phyloP scores from a whole-genome alignment of 1,140 invertebrate species.

The Watersipora subatra region DNA sequence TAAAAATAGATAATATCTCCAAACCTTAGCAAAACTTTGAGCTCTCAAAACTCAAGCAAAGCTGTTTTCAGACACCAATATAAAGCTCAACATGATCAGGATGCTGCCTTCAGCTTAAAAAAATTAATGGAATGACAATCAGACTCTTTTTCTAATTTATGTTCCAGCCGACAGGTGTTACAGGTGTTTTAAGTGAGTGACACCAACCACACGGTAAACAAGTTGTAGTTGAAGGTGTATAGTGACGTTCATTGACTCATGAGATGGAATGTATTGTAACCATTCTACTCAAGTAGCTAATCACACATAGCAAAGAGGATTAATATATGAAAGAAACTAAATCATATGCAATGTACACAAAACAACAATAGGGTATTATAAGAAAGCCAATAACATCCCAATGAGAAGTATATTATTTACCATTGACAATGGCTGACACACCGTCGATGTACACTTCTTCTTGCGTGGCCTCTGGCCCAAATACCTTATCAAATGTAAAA shows the following conservation, averaged over 20 bases:
- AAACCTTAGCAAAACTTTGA: no score
- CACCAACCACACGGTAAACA: no score
- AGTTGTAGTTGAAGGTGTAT: background rate
- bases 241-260: background rate
- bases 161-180: no score
- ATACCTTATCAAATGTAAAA: constrained; percentile 63
- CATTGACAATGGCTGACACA: constrained; percentile 44
- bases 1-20: no score
- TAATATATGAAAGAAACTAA: background rate
- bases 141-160: no score
- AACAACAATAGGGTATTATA: background rate
- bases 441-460: constrained; percentile 34
- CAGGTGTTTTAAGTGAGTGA: no score
- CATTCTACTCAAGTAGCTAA: background rate
- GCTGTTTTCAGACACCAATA: no score
- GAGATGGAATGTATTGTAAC: background rate
- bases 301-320: background rate
- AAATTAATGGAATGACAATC: no score
- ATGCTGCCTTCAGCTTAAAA: no score
- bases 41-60: no score
- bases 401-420: constrained; percentile 19
- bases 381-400: constrained; percentile 44
- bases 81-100: no score
- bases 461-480: constrained; percentile 35
- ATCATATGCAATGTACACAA: background rate